Base-by-base conservation (phyloP, 1,140 invertebrate species). In the Drosophila fuyamai region DNA sequence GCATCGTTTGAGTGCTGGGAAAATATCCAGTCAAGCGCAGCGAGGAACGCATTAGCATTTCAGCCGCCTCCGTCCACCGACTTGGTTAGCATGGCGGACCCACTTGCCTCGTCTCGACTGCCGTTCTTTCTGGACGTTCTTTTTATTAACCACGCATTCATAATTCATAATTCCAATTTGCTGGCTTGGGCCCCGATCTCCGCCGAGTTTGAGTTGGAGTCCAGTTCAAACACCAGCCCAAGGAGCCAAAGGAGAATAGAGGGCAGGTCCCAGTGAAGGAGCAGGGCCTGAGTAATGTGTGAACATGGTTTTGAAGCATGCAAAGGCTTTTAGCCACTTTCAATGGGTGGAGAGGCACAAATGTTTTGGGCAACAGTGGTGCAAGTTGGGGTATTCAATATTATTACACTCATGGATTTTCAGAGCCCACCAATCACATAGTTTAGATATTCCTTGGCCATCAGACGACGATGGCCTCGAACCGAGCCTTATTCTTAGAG, bases 131-230 rank as follows among this genome's bases (percentile, higher is more conserved):
- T 65, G 65, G 43, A 50, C 81, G 62, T 84, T 84, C 73, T 63
- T 90, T 88, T 88, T 88, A 88, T 89, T 88, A 89, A 89, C 84
- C 84, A 88, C 84, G 84, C 85, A 89, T 90, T 89, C 84, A 89
- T 89, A 89, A 89, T 89, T 89, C 84, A 89, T 89, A 89, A 89
- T 89, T 89, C 84, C 84, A 89, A 89, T 89, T 89, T 89, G 85
- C 84, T 85, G 77, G 84, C 79, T 73, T 48, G 47, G 8, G 54
- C 41, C 40, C 48, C 57, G 43, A n/a, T 38, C 38, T 48, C 46
- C 56, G 40, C 51, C 67, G 56, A 80, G 83, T 75, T 65, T 61
- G 62, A 77, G 83, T 75, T 62, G 58, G 62, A 80, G 83, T 77
- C 80, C 84, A 84, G 80, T 76, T 83, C 81, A 88, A 88, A 88